Percentiles rank a stretch among this genome's conserved stretches.
Conservation (phyloP, 2,797 vertebrate species). For the Ibycter americanus region DNA sequence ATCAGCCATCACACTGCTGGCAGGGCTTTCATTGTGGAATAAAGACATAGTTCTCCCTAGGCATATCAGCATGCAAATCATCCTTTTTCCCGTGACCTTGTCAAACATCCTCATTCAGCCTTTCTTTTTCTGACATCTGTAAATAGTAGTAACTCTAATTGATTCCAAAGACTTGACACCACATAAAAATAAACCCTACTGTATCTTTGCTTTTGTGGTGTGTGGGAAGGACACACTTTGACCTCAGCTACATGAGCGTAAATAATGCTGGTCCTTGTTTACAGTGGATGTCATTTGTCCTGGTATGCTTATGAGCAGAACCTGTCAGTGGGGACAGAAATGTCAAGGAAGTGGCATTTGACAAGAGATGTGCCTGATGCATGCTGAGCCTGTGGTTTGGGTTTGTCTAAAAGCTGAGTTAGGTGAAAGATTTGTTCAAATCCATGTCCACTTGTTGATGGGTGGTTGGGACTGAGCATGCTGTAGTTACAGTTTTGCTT, state of each 20-base stretch:
- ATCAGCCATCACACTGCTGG: neutral
- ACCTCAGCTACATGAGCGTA: neutral
- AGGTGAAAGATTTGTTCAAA: neutral
- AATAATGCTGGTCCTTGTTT: neutral
- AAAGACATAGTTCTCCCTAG: neutral
- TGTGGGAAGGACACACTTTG: neutral
- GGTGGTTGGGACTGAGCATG: neutral
- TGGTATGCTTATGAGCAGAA: neutral
- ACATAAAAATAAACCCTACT: neutral
- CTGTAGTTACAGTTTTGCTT: neutral
- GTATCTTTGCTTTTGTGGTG: neutral
- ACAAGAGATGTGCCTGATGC: neutral
- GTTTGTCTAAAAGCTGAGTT: constrained; percentile 9
- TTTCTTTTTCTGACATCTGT: neutral
- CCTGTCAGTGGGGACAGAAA: neutral
- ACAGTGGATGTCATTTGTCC: neutral
- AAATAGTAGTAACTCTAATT: neutral
- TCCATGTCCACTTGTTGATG: neutral
- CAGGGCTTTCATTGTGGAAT: neutral
- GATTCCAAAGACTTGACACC: neutral
- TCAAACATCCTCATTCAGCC: neutral
- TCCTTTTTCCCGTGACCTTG: neutral
- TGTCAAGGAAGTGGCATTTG: neutral
- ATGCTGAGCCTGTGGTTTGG: neutral
- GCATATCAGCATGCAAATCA: neutral